A percentile compares a stretch with the other conserved stretches of the same genome.
Evolutionary conservation across 2,888 invertebrate genomes (phyloP).

Genomic region (Andricus curvator): DNA sequence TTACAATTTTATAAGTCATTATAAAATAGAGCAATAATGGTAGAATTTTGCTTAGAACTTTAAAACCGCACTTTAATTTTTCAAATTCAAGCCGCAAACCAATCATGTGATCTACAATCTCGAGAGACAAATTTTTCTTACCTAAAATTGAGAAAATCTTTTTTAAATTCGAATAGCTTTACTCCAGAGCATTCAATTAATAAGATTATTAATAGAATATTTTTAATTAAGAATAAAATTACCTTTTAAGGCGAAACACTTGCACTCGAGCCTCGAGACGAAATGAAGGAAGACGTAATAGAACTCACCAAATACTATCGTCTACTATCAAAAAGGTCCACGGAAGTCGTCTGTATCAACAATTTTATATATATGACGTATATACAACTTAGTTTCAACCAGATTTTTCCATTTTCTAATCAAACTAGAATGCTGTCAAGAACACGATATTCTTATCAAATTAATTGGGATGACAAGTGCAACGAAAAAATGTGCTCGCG

Average conservation of each 20-base stretch:
- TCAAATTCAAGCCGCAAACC: too few species aligned
- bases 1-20: too few species aligned
- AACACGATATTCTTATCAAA: background rate
- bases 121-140: background rate
- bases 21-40: too few species aligned
- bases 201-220: too few species aligned
- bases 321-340: background rate
- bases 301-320: background rate
- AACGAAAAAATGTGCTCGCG: too few species aligned
- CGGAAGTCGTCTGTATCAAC: constrained; percentile 2
- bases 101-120: background rate
- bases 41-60: too few species aligned
- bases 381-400: constrained; percentile 17
- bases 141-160: background rate
- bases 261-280: background rate
- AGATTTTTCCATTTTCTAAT: constrained; percentile 9
- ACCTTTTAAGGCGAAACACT: background rate
- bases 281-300: background rate
- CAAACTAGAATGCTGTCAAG: background rate
- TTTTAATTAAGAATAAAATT: background rate
- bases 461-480: background rate
- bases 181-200: too few species aligned
- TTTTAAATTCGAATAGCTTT: too few species aligned
- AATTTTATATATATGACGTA: background rate
- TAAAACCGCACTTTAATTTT: too few species aligned